Evolutionary conservation across 2,888 invertebrate species (phyloP).

Genomic region (Cephus sareptanus): DNA sequence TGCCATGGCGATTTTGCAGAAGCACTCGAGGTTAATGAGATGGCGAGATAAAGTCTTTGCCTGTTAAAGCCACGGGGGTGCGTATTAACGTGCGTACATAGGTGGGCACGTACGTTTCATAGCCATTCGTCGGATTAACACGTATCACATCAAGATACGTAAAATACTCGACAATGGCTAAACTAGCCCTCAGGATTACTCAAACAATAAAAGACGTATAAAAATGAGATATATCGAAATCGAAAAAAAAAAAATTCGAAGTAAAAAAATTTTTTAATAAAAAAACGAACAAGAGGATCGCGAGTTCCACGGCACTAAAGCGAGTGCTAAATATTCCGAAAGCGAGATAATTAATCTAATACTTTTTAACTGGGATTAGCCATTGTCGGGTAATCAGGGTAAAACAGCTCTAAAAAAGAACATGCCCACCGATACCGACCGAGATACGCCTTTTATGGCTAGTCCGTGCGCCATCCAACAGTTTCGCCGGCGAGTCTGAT

Average conservation of each 20-base stretch:
- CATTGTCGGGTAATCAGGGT: constrained; percentile 40
- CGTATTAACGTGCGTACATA: neutral
- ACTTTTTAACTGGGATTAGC: constrained; percentile 30
- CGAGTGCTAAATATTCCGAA: constrained; percentile 1
- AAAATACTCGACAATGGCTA: neutral
- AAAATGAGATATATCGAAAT: neutral
- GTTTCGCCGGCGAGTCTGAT: neutral
- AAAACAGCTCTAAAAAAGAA: constrained; percentile 33
- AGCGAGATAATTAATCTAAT: constrained; percentile 13
- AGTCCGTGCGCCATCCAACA: constrained; percentile 14
- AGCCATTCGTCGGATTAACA: neutral
- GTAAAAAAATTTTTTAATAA: neutral
- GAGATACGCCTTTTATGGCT: constrained; percentile 21
- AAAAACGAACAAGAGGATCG: neutral
- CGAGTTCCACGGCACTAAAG: neutral
- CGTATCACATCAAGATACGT: neutral
- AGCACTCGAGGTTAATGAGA: constrained; percentile 55
- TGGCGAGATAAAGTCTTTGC: constrained; percentile 39
- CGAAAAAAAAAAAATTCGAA: neutral
- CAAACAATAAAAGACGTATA: neutral
- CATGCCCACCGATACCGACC: constrained; percentile 18
- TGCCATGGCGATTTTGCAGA: constrained; percentile 45
- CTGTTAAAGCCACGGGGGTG: neutral
- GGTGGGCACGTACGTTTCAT: neutral
- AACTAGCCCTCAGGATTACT: neutral